Evolutionary conservation across 1,140 invertebrate genomes (phyloP).

Genomic region (Lanistes nyassanus): DNA sequence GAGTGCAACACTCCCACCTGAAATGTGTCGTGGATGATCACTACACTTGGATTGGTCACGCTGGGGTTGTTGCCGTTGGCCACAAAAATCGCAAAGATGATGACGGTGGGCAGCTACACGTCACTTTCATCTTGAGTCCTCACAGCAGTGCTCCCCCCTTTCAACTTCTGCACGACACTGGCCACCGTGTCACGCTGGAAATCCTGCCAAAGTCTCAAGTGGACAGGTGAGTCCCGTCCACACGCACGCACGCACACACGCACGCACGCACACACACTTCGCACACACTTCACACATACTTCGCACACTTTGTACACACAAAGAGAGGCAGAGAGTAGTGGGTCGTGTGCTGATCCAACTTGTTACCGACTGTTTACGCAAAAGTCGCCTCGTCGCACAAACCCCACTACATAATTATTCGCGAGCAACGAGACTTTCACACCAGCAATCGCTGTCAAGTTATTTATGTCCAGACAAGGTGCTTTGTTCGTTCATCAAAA

Average conservation of each 20-base stretch:
- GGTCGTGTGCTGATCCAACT: too few species aligned
- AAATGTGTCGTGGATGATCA: slow-evolving; percentile 1
- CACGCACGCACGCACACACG: background rate
- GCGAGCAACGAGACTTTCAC: too few species aligned
- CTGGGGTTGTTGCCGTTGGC: background rate
- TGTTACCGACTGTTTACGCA: too few species aligned
- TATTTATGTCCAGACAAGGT: too few species aligned
- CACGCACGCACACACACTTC: background rate
- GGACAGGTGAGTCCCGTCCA: slow-evolving; percentile 25
- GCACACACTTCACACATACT: background rate
- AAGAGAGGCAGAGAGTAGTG: background rate
- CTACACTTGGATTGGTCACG: slow-evolving; percentile 17
- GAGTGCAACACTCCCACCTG: background rate
- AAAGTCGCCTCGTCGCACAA: too few species aligned
- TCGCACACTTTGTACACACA: background rate
- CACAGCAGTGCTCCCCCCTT: background rate
- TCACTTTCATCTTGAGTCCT: slow-evolving; percentile 11
- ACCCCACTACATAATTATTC: too few species aligned
- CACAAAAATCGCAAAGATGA: slow-evolving; percentile 8
- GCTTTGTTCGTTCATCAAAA: too few species aligned
- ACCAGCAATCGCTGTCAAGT: too few species aligned
- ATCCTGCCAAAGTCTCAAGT: slow-evolving; percentile 24
- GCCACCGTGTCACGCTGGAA: slow-evolving; percentile 7
- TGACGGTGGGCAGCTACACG: background rate
- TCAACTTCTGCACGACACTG: background rate